Evolutionary conservation across 1,140 invertebrate genomes (phyloP), one percentile per base, ranked within the genome.

Genomic region (Drosophila asahinai): DNA sequence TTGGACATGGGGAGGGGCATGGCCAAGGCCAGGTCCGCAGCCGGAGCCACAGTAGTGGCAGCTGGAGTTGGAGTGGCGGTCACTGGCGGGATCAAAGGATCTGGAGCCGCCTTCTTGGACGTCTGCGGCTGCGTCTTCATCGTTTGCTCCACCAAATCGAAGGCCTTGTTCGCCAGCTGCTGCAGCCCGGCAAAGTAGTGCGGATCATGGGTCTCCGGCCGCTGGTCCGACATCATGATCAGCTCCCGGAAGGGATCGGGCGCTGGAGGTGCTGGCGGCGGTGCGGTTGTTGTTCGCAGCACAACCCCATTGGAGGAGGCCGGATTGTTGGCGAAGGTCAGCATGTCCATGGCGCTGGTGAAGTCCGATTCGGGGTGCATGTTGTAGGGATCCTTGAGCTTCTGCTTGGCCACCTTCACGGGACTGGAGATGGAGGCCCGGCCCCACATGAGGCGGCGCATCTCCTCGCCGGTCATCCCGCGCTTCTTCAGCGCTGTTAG

Each of bases 371-470:
- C 81, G 5, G 72, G 76, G 75, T 91, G 81, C 57, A 92, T 36
- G 68, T 90, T 89, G 47, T 93, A 92, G 1, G 92, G 92, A 76
- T 93, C 92, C 72, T 91, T 92, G 0, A 91, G 74, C 68, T 93
- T 93, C 71, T 95, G 95, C 66, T 93, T 92, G 15, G 94, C 93
- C 6, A 94, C 93, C 93, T 97, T 96, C 14, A 96, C 95, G 8
- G 97, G 97, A 27, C 97, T 97, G n/a, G 96, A 97, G 63, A 97
- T 96, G 2, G 96, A 97, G 36, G 96, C 96, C 19, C 97, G 94
- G 38, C 97, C 97, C 97, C 97, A 98, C 97, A 98, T 98, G 30
- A 98, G 94, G 45, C 95, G 94, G 2, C 97, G 93, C 92, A 98
- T 94, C 92, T 97, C 95, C 93, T 98, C 97, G 11, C 97, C 97